A percentile compares a stretch with the other conserved stretches of the same genome.
Evolutionary conservation across 2,113 vertebrate species (phyloP).

Genomic region (Mirza zaza): DNA sequence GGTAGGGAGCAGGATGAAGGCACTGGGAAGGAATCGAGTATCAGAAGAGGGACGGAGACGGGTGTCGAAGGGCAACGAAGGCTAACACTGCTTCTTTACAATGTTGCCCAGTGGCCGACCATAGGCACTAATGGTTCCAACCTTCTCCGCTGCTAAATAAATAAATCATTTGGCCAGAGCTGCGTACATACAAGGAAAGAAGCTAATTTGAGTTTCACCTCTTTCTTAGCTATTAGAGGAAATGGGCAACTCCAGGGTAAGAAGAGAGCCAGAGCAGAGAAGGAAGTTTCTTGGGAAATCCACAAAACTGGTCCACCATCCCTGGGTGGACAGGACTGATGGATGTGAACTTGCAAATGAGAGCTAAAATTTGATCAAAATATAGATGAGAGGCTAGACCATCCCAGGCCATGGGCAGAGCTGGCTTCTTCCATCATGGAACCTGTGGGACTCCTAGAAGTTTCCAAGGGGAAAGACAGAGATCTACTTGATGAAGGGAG

Average conservation of each 20-base stretch:
- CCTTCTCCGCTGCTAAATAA: constrained; percentile 21
- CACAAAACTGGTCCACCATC: background rate
- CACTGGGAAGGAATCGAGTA: background rate
- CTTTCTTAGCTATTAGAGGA: background rate
- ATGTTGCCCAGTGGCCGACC: background rate
- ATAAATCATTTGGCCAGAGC: constrained; percentile 42
- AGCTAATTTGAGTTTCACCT: background rate
- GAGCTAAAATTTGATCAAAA: constrained; percentile 31
- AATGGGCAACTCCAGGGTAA: background rate
- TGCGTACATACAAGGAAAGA: background rate
- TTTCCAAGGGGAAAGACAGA: background rate
- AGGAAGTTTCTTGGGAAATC: background rate
- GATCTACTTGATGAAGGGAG: background rate
- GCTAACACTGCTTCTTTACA: background rate
- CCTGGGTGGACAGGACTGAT: background rate
- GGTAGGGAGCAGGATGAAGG: background rate
- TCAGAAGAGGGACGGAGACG: background rate
- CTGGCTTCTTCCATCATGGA: background rate
- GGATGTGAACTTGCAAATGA: background rate
- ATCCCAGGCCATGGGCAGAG: background rate
- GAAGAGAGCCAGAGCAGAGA: background rate
- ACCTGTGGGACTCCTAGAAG: background rate
- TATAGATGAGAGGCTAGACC: background rate
- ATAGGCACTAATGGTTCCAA: background rate
- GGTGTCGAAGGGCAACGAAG: background rate